Percentiles rank a stretch among this genome's conserved stretches.
Evolutionary conservation across 2,797 vertebrate genomes (phyloP).

Genomic region (Gallirallus australis): DNA sequence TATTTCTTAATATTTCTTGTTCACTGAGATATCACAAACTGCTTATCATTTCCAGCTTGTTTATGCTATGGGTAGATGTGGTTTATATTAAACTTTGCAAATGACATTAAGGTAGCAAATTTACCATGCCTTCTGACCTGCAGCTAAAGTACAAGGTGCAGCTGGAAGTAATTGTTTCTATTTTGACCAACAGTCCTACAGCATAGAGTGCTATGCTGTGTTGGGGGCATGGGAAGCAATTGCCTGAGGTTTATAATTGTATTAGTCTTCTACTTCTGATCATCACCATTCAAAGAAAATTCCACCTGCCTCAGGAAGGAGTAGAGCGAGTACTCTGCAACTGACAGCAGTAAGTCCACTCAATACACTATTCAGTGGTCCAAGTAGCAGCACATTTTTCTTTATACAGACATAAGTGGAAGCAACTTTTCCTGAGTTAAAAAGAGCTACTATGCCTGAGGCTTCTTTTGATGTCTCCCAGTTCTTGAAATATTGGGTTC

Average conservation of each 20-base stretch:
- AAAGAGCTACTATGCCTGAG: neutral
- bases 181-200: neutral
- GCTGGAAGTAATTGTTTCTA: neutral
- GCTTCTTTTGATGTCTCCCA: neutral
- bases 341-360: neutral
- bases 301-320: neutral
- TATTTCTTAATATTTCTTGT: conserved; percentile 71
- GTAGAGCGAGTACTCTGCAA: neutral
- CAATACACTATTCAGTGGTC: neutral
- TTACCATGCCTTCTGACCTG: neutral
- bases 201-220: neutral
- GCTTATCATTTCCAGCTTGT: conserved; percentile 58
- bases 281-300: neutral
- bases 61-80: conserved; percentile 33
- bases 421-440: neutral
- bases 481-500: neutral
- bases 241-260: neutral
- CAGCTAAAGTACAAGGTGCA: neutral
- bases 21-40: conserved; percentile 44
- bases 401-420: neutral
- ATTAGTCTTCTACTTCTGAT: neutral
- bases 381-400: neutral
- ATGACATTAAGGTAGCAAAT: neutral
- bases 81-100: conserved; percentile 29
- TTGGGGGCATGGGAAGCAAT: neutral